Percentiles rank a stretch among this genome's conserved stretches.
Evolutionary conservation across 2,888 invertebrate genomes (phyloP).

Genomic region (Idaea dimidiata): DNA sequence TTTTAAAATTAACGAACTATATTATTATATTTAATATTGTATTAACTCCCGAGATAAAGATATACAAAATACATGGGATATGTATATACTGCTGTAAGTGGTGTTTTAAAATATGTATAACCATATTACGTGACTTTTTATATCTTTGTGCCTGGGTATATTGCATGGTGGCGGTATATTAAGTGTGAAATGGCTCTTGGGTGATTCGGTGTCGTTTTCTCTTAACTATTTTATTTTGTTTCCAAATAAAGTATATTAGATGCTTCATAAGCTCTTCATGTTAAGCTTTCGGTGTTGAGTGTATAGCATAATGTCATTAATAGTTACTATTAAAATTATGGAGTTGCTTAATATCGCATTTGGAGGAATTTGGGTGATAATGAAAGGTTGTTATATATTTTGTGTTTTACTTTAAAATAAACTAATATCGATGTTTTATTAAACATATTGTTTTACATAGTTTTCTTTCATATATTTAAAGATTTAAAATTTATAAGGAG

Average conservation of each 20-base stretch:
- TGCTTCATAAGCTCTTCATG: slow-evolving; percentile 48
- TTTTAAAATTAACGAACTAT: slow-evolving; percentile 46
- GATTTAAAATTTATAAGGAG: slow-evolving; percentile 74
- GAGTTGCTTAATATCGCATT: slow-evolving; percentile 60
- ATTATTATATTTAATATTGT: slow-evolving; percentile 19
- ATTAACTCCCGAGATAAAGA: slow-evolving; percentile 21
- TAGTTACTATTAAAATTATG: slow-evolving; percentile 33
- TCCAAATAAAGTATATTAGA: slow-evolving; percentile 41
- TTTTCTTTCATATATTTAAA: slow-evolving; percentile 38
- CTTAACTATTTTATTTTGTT: slow-evolving; percentile 44
- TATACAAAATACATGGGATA: slow-evolving; percentile 12
- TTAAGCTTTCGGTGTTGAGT: slow-evolving; percentile 74
- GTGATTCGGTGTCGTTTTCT: slow-evolving; percentile 73
- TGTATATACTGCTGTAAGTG: slow-evolving; percentile 22
- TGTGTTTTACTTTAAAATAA: slow-evolving; percentile 20
- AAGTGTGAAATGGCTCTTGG: slow-evolving; percentile 57
- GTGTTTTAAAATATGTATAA: neutral
- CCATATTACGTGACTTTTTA: slow-evolving; percentile 14
- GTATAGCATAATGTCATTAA: slow-evolving; percentile 47
- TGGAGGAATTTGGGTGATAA: slow-evolving; percentile 78
- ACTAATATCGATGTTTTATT: slow-evolving; percentile 8
- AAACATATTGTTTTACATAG: slow-evolving; percentile 29
- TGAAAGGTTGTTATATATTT: slow-evolving; percentile 57
- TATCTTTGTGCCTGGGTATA: slow-evolving; percentile 28
- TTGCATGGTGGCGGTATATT: slow-evolving; percentile 49